A percentile compares a stretch with the other conserved stretches of the same genome.
Evolutionary conservation across 2,888 invertebrate species (phyloP).

Genomic region (Buathra laborator): DNA sequence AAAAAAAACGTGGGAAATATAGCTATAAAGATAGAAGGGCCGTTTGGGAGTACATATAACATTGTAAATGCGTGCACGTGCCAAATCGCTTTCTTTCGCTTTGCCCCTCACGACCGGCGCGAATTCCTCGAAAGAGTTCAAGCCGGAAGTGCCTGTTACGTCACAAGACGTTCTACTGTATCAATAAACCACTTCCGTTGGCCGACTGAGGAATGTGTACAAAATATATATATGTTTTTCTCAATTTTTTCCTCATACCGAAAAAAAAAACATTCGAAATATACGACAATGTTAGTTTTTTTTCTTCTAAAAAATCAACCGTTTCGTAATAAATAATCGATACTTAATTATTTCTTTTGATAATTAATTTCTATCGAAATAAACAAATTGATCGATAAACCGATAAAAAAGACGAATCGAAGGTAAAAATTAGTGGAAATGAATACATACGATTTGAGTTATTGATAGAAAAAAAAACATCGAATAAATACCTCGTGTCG

Average conservation of each 20-base stretch:
- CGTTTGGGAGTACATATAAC: neutral
- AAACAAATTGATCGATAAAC: too few relatives aligned
- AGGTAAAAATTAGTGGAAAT: too few relatives aligned
- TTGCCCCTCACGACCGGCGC: slow-evolving; percentile 11
- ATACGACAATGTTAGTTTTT: neutral
- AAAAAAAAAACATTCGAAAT: neutral
- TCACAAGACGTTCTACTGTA: slow-evolving; percentile 61
- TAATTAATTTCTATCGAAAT: too few relatives aligned
- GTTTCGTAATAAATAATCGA: neutral
- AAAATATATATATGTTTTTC: neutral
- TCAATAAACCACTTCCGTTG: slow-evolving; percentile 63
- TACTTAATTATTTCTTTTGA: too few relatives aligned
- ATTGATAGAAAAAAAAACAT: neutral
- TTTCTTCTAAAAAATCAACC: neutral
- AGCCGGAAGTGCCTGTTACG: slow-evolving; percentile 63
- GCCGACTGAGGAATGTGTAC: slow-evolving; percentile 18
- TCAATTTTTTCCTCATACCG: neutral
- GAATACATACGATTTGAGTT: neutral
- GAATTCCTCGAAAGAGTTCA: slow-evolving; percentile 22
- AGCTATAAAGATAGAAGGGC: neutral
- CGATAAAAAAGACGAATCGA: neutral
- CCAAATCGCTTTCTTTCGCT: slow-evolving; percentile 26
- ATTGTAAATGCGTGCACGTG: neutral
- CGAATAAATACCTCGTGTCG: slow-evolving; percentile 17
- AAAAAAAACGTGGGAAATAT: neutral